Conservation (phyloP, 1,140 invertebrate species). For the Aphelenchoides avenae region DNA sequence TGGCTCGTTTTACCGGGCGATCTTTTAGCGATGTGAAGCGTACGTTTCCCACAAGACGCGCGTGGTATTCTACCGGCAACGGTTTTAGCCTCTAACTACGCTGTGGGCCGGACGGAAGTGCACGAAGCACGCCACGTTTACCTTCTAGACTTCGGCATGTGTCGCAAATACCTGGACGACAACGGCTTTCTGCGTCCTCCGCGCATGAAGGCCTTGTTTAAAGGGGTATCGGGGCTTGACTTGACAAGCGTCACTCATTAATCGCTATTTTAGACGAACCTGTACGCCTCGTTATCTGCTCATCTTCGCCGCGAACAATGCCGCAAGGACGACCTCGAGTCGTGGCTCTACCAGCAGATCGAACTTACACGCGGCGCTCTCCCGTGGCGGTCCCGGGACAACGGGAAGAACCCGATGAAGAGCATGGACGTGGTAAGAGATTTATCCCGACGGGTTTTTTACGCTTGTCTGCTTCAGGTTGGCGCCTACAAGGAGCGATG, state of each 20-base stretch:
- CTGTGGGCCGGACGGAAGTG: constrained; percentile 16
- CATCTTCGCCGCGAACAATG: constrained; percentile 37
- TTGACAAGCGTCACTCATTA: no score
- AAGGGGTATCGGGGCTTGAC: no score
- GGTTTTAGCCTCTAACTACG: no score
- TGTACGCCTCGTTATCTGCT: constrained; percentile 39
- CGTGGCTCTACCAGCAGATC: constrained; percentile 39
- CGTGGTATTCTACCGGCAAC: no score
- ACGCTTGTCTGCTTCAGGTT: no score
- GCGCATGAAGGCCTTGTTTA: constrained; percentile 32
- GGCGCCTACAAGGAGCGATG: constrained; percentile 33
- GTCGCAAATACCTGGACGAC: constrained; percentile 32
- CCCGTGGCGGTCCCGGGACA: constrained; percentile 33
- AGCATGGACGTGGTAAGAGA: neutral
- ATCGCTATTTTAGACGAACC: no score
- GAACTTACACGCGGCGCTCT: constrained; percentile 39
- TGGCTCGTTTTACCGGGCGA: no score
- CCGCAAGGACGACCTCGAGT: constrained; percentile 35
- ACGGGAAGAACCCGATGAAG: constrained; percentile 13
- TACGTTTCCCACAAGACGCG: no score
- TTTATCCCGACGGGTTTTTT: constrained; percentile 3
- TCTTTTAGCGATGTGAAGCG: no score
- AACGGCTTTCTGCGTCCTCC: constrained; percentile 40
- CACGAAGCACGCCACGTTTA: constrained; percentile 29
- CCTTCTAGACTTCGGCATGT: constrained; percentile 47